These are phyloP conservation scores for Fragum sueziense DNA, from an alignment of 2,888 invertebrate species.

Conservation along the genomic window DNA sequence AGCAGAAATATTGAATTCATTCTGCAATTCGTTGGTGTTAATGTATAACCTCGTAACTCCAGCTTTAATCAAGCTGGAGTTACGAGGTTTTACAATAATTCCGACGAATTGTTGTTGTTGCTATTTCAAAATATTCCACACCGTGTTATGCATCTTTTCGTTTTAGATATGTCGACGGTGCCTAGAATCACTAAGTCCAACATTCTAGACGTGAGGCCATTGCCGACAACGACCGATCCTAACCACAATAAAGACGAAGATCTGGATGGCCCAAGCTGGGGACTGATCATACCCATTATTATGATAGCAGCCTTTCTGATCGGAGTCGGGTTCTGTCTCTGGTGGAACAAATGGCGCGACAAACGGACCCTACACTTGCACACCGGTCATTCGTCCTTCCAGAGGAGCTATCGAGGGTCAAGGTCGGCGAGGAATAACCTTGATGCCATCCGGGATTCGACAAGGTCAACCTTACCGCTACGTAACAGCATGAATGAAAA, in stretches of 20 bases:
- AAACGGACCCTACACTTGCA: constrained; percentile 49
- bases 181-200: neutral
- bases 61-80: no score
- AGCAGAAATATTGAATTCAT: no score
- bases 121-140: no score
- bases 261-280: constrained; percentile 61
- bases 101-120: no score
- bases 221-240: neutral
- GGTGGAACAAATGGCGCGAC: constrained; percentile 68
- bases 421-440: constrained; percentile 39
- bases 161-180: no score
- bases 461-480: constrained; percentile 67
- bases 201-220: neutral
- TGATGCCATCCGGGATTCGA: constrained; percentile 64
- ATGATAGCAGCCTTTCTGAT: constrained; percentile 66
- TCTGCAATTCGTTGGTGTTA: no score
- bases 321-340: constrained; percentile 65
- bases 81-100: no score
- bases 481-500: constrained; percentile 52
- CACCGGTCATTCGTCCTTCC: constrained; percentile 50
- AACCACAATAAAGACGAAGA: neutral
- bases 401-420: constrained; percentile 51
- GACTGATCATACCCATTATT: constrained; percentile 65
- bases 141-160: no score
- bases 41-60: no score